Evolutionary conservation across 2,888 invertebrate genomes (phyloP), one percentile per base, ranked within the genome.

Genomic region (Yponomeuta malinellus): DNA sequence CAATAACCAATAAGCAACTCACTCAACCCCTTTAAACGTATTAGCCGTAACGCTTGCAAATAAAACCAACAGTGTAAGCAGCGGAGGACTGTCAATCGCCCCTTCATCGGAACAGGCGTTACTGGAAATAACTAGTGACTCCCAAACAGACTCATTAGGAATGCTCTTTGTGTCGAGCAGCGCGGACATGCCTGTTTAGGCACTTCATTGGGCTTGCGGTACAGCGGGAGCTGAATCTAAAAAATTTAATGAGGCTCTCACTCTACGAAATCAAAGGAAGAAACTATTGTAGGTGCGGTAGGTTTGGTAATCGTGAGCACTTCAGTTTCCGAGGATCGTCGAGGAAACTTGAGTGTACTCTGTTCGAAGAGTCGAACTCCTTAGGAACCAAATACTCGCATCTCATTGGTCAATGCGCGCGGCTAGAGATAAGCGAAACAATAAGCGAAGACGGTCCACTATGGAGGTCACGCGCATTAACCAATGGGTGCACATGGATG

Each of bases 101-200:
- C 68, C 68, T 43, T 70, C 68, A 73, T 72, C 69, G 68, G 72
- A 73, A 73, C 73, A 74, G 72, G 73, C 73, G 74, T 71, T 74
- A 74, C 73, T 73, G 71, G 67, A 72, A 72, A 74, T 76, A 75
- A 75, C 74, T 74, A 76, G 66, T 69, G 63, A 43, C 67, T 63
- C 48, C 66, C 37, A 33, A 68, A 12, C 43, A 65, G 48, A 37
- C 15, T 71, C 68, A 71, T 71, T 72, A 72, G 69, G 70, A 59
- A 31, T n/a, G 52, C 70, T 63, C 59, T 70, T 37, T 63, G 63
- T 59, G n/a, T 59, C 37, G 63, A 33, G 29, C 59, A n/a, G 33
- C 37, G 63, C 63, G 31, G 37, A 70, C 63, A 8, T 31, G 70
- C 59, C 33, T 31, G 59, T 70, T 63, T 63, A 70, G 48, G 69